A percentile compares a stretch with the other conserved stretches of the same genome.
Evolutionary conservation across 2,797 vertebrate genomes (phyloP).

Genomic region (Acestrorhynchus altus): DNA sequence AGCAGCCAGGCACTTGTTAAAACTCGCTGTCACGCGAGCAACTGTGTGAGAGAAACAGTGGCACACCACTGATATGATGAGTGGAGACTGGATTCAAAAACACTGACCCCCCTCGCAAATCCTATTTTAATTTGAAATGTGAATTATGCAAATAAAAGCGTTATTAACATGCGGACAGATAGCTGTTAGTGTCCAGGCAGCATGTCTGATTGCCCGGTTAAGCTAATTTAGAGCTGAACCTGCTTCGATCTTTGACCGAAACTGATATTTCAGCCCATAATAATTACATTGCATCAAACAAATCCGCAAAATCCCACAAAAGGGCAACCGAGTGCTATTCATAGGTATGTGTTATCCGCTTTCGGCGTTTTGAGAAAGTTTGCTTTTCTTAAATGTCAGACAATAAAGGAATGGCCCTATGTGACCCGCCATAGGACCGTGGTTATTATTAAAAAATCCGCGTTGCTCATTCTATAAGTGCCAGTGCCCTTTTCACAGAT

Average conservation of each 20-base stretch:
- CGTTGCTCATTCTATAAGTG: constrained; percentile 70
- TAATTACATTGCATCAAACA: constrained; percentile 62
- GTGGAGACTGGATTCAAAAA: constrained; percentile 11
- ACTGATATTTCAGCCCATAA: constrained; percentile 51
- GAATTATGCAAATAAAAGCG: constrained; percentile 43
- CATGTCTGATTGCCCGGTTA: constrained; percentile 52
- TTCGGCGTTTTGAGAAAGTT: constrained; percentile 64
- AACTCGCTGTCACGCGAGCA: background rate
- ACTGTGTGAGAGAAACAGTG: background rate
- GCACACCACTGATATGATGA: background rate
- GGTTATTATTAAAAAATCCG: constrained; percentile 76
- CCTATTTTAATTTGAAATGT: constrained; percentile 40
- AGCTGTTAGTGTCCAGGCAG: constrained; percentile 20
- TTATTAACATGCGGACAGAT: constrained; percentile 36
- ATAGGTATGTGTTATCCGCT: constrained; percentile 56
- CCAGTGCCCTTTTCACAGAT: constrained; percentile 75
- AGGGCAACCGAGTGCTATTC: constrained; percentile 57
- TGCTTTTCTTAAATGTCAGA: constrained; percentile 76
- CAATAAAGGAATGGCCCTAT: constrained; percentile 54
- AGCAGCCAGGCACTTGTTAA: background rate
- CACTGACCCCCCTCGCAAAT: constrained; percentile 19
- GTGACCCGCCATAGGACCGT: constrained; percentile 55
- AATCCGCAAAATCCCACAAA: constrained; percentile 56
- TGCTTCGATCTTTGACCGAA: constrained; percentile 52
- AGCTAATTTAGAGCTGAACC: constrained; percentile 44